phyloP scores from a whole-genome alignment of 2,797 vertebrate genomes.

The Scomberomorus guttatus region DNA sequence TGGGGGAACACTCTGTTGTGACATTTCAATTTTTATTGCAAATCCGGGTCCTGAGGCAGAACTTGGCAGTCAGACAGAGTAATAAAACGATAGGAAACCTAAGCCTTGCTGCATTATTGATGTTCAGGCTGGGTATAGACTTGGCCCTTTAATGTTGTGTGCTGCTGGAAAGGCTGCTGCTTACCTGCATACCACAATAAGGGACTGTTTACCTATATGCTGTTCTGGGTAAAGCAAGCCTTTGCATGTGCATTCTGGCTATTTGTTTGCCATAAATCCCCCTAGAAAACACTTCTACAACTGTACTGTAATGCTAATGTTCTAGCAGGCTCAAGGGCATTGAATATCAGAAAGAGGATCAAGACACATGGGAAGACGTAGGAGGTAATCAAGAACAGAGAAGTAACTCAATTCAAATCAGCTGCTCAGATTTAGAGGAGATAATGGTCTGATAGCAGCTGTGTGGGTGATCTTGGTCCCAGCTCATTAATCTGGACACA shows the following conservation, averaged over 20 bases:
- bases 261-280: constrained; percentile 14
- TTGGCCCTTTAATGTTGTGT: constrained; percentile 23
- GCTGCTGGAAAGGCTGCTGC: constrained; percentile 25
- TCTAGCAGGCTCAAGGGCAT: constrained; percentile 42
- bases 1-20: constrained; percentile 4
- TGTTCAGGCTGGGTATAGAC: constrained; percentile 30
- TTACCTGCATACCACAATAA: constrained; percentile 24
- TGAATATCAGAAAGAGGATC: constrained; percentile 35
- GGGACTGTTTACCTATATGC: constrained; percentile 1
- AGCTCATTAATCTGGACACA: constrained; percentile 73
- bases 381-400: constrained; percentile 30
- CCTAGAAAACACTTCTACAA: background rate
- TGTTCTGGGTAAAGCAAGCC: background rate
- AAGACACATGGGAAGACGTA: constrained; percentile 23
- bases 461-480: constrained; percentile 40
- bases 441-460: constrained; percentile 50
- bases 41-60: constrained; percentile 12
- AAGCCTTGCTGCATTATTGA: constrained; percentile 69
- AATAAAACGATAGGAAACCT: constrained; percentile 58
- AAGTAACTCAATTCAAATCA: constrained; percentile 27
- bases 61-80: constrained; percentile 30
- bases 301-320: background rate
- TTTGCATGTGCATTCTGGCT: background rate
- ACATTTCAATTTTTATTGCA: constrained; percentile 16
- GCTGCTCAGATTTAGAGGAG: constrained; percentile 35